Evolutionary conservation across 2,888 invertebrate species (phyloP), one percentile per base, ranked within the genome.

Genomic region (Conchocele bisecta): DNA sequence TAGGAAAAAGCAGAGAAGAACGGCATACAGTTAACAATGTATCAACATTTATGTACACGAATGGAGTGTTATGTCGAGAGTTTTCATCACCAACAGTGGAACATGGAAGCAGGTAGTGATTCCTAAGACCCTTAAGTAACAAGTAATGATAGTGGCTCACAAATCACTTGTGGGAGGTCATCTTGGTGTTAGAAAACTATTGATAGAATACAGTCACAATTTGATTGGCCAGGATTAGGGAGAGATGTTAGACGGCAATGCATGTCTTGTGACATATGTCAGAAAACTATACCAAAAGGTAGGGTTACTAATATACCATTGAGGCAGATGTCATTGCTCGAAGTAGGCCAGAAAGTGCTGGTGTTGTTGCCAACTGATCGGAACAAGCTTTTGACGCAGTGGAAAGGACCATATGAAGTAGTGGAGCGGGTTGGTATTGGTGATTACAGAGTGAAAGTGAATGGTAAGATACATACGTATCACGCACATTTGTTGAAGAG

Each of bases 261-360:
- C 37, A 22, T 41, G 39, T 65, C 69, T 26, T 73, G 70, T 46
- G 54, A 64, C 37, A 28, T 65, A 24, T 73, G 74, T 26, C 65
- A 73, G 41, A 41, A 39, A 26, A 72, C 68, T 0, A 46, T 50
- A 24, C 24, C 17, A 11, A 78, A 66, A 42, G 75, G 73, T 11
- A 69, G 51, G 31, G 53, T 75, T 11, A 44, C 20, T 0, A 56
- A 51, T 22, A 65, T 69, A 20, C 65, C 71, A 6, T 24, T 78
- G 15, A 57, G 44, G n/a, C 17, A 56, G 15, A 72, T 76, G 58
- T 71, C 77, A 11, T n/a, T 73, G 0, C 68, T 76, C 39, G 74
- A 42, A 6, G 9, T 20, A 42, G 42, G 42, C n/a, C 17, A 42
- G n/a, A 22, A 42, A 22, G 42, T 42, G 22, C n/a, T 42, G 6